Percentiles rank a stretch among this genome's conserved stretches.
Conservation (phyloP, 2,888 invertebrate species). For the Hecatera dysodea region DNA sequence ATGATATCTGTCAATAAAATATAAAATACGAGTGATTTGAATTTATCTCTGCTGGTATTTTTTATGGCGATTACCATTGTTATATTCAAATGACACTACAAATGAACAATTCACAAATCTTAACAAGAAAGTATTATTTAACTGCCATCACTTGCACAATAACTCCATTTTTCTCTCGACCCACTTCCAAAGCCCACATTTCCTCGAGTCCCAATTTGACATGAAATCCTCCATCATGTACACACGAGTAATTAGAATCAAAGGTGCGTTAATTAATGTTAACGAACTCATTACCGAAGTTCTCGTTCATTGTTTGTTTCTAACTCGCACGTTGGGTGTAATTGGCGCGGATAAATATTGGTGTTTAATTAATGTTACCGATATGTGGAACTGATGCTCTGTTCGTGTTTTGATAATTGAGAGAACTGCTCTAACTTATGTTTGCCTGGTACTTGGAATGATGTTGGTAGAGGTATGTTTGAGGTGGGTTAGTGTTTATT, state of each 20-base stretch:
- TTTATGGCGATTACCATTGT: too few species aligned
- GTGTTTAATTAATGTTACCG: slow-evolving; percentile 59
- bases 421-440: slow-evolving; percentile 38
- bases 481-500: slow-evolving; percentile 37
- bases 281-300: slow-evolving; percentile 74
- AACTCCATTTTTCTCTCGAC: slow-evolving; percentile 16
- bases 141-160: background rate
- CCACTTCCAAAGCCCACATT: slow-evolving; percentile 29
- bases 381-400: slow-evolving; percentile 57
- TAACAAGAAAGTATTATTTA: background rate
- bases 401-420: slow-evolving; percentile 61
- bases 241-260: slow-evolving; percentile 68
- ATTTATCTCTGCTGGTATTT: too few species aligned
- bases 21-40: too few species aligned
- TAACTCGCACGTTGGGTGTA: slow-evolving; percentile 56
- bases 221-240: slow-evolving; percentile 61
- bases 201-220: slow-evolving; percentile 54
- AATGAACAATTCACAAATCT: background rate
- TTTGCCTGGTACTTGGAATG: slow-evolving; percentile 56
- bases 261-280: slow-evolving; percentile 77
- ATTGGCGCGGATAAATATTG: slow-evolving; percentile 65
- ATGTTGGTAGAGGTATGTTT: background rate
- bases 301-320: slow-evolving; percentile 63
- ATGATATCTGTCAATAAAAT: background rate
- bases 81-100: too few species aligned